Base-by-base conservation (phyloP, 2,113 vertebrate species). In the Cisticola juncidis region DNA sequence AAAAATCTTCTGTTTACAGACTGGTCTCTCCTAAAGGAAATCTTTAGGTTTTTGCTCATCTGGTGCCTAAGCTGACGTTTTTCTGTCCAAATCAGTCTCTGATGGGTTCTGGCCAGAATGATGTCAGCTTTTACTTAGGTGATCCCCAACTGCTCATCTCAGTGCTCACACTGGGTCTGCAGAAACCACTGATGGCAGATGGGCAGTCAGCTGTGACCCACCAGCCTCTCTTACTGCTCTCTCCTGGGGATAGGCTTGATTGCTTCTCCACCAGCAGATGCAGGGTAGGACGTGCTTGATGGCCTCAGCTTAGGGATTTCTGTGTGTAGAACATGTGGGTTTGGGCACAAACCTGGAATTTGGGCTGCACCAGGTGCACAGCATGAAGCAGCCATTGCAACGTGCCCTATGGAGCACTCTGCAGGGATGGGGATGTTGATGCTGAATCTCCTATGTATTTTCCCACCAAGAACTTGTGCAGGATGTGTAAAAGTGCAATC, bases 201-300 rank as follows among this genome's bases (percentile, higher is more conserved):
- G 23, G 13, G 35, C 42, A 48, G 14, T 38, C 5, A 28, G 35
- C 22, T 70, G 23, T 1, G 1, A 11, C 25, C 21, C 28, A 19
- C 2, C 17, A 12, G 24, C 31, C 22, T 50, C 26, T 25, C 24
- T 18, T 25, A 42, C 35, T 80, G 31, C 10, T 40, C 1, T 1
- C 0, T 15, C 3, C 12, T 0, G 0, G 20, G 44, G 11, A 4
- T 2, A 17, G 38, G 1, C 3, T 57, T 42, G 23, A 38, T n/a
- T 31, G 15, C 17, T 82, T 19, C 54, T 80, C 10, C 57, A 7
- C 16, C 6, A 58, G 51, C 53, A 76, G 61, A 12, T 14, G 17
- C 38, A 8, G 19, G 23, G 33, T 21, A 68, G 36, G 45, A 35
- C 29, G 7, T 4, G 14, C 10, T 71, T 48, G 4, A 4, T 54